Base-by-base conservation (phyloP, 2,797 vertebrate species). In the Myiotriccus ornatus region DNA sequence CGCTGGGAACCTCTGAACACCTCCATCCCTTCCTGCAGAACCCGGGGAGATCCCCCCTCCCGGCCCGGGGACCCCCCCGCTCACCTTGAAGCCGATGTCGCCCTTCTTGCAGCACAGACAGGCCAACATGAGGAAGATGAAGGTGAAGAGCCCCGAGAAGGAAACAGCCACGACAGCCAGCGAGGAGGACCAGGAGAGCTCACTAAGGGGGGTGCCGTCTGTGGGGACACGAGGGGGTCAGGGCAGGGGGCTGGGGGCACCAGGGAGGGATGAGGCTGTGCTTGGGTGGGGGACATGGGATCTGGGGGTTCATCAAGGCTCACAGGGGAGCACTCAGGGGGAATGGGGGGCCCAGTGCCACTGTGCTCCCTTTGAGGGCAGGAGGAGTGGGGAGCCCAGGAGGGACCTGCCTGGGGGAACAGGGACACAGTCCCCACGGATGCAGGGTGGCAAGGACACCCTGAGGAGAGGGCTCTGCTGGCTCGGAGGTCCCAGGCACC, bases 31-130 rank as follows among this genome's bases (percentile, higher is more conserved):
- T 0, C 0, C 34, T 8, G 62, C 35, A 20, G 7, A 22, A 25
- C 41, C 6, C 23, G 3, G 15, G 19, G 23, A 59, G 30, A 34
- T 9, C 6, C 21, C 24, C 34, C 6, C 3, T 2, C 2, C 43
- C 43, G 7, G 30, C 41, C 37, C 13, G 8, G n/a, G 70, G 25
- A 32, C 14, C n/a, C 15, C 67, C 62, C 62, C 32, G 78, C 98
- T 98, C 98, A 99, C 99, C 99, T 99, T 99, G 97, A 99, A 99
- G 95, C 99, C 99, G 3, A 98, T 98, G 97, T 99, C 98, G 19
- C 99, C 98, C 98, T 99, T 99, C 98, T 99, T 99, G 97, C 99
- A 99, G 98, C 99, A 99, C 97, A 99, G 97, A 90, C 99, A 99
- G 97, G 99, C 99, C 98, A 99, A 96, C 99, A 99, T 99, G 98